Evolutionary conservation across 2,888 invertebrate species (phyloP).

Genomic region (Trilocha varians): DNA sequence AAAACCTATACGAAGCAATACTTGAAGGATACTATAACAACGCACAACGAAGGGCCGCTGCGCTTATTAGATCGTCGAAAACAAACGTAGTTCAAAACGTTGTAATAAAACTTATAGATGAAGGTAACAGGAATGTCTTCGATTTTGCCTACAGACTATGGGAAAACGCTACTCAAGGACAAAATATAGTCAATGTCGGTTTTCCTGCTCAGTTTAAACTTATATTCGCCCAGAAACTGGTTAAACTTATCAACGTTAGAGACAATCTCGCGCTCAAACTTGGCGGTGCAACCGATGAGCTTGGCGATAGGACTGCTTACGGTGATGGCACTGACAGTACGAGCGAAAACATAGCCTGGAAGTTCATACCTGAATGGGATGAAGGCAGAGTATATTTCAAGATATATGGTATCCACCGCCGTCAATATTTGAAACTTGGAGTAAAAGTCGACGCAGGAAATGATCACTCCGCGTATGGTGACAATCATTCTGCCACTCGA

Average conservation of each 20-base stretch:
- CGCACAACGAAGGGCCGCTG: too few relatives aligned
- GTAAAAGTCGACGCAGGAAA: too few relatives aligned
- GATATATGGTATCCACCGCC: neutral
- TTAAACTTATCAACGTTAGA: neutral
- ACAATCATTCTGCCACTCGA: too few relatives aligned
- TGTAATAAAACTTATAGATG: neutral
- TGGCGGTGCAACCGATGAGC: neutral
- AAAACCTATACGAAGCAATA: too few relatives aligned
- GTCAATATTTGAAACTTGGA: too few relatives aligned
- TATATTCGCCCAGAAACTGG: neutral
- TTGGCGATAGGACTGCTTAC: neutral
- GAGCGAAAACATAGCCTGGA: neutral
- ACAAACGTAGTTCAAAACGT: neutral
- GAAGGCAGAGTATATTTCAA: neutral
- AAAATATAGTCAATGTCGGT: neutral
- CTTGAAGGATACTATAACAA: too few relatives aligned
- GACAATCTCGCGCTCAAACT: neutral
- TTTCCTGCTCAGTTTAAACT: neutral
- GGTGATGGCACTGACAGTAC: neutral
- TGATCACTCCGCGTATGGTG: too few relatives aligned
- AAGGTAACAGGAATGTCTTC: neutral
- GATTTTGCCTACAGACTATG: neutral
- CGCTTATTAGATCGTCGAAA: neutral
- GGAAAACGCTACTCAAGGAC: neutral
- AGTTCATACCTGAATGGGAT: neutral